A percentile compares a stretch with the other conserved stretches of the same genome.
Evolutionary conservation across 2,888 invertebrate species (phyloP).

Genomic region (Crepidodera aurea): DNA sequence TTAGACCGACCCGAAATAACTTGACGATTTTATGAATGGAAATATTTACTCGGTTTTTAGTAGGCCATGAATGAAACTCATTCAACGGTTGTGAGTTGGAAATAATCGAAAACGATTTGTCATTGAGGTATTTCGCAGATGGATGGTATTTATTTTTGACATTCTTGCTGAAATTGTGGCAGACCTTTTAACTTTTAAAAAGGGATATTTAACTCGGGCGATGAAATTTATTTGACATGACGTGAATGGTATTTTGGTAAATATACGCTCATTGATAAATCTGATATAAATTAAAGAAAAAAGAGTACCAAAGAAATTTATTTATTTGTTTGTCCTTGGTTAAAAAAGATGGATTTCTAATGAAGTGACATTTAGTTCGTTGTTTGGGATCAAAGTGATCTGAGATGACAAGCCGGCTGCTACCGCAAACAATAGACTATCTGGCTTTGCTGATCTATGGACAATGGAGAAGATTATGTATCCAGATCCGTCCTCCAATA

Average conservation of each 20-base stretch:
- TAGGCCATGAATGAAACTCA: constrained; percentile 39
- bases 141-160: constrained; percentile 32
- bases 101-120: constrained; percentile 40
- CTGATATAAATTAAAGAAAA: too few species aligned
- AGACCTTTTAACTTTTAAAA: constrained; percentile 20
- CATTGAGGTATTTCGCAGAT: constrained; percentile 20
- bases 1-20: constrained; percentile 39
- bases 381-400: constrained; percentile 7
- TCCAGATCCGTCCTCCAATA: not conserved
- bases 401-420: not conserved
- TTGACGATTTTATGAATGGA: constrained; percentile 46
- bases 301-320: too few species aligned
- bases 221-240: not conserved
- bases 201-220: not conserved
- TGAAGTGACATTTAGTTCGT: too few species aligned
- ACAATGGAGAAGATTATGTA: constrained; percentile 45
- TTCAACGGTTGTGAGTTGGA: constrained; percentile 36
- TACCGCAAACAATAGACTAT: constrained; percentile 43
- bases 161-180: constrained; percentile 16
- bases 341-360: too few species aligned
- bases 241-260: not conserved
- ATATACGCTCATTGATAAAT: too few species aligned
- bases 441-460: constrained; percentile 39
- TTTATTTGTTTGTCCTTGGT: too few species aligned
- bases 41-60: constrained; percentile 49